A percentile compares a stretch with the other conserved stretches of the same genome.
Evolutionary conservation across 2,888 invertebrate species (phyloP).

Genomic region (Pristionchus entomophagus): DNA sequence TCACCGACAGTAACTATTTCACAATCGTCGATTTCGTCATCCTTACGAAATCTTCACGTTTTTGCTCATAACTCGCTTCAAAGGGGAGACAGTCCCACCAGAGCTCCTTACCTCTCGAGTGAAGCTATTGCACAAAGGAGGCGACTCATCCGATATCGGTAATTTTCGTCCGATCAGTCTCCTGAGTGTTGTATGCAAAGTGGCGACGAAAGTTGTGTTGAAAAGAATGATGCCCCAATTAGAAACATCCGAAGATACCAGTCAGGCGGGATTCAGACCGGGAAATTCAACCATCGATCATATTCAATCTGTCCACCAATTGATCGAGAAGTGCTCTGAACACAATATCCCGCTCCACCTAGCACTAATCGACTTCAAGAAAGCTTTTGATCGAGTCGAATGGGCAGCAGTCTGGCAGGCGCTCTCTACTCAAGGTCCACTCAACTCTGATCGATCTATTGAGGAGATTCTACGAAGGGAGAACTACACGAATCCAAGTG

Average conservation of each 20-base stretch:
- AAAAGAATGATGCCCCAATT: background rate
- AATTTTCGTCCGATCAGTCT: background rate
- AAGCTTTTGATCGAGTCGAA: slow-evolving; percentile 3
- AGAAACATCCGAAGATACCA: background rate
- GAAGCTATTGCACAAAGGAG: background rate
- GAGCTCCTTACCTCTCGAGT: background rate
- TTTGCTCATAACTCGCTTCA: too few relatives aligned
- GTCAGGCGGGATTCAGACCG: background rate
- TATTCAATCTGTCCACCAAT: background rate
- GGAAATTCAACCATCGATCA: background rate
- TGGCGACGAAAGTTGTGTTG: background rate
- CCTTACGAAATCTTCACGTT: too few relatives aligned
- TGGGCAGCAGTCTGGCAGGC: background rate
- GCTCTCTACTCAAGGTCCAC: background rate
- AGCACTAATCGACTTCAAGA: background rate
- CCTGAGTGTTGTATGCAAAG: background rate
- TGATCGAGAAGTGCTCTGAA: background rate
- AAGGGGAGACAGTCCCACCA: too few relatives aligned
- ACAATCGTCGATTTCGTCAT: too few relatives aligned
- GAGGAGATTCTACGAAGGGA: background rate
- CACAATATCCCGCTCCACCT: background rate
- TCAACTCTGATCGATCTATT: background rate
- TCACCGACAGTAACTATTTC: too few relatives aligned
- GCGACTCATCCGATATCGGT: background rate
- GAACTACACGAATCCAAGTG: background rate